Evolutionary conservation across 2,888 invertebrate genomes (phyloP).

Genomic region (Arctia plantaginis): DNA sequence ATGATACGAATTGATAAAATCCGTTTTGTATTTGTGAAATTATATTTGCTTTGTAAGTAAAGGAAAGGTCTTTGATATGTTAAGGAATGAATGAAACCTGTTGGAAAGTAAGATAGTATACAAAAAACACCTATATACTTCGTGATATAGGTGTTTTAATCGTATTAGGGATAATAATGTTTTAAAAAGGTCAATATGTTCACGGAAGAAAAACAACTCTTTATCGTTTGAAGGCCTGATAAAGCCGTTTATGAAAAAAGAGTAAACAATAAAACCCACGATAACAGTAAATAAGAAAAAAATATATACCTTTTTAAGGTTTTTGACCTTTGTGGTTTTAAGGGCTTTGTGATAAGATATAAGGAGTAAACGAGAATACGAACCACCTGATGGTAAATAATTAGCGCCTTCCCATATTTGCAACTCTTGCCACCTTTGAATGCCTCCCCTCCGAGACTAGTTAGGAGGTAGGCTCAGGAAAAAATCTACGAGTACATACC

Average conservation of each 20-base stretch:
- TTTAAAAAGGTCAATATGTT: neutral
- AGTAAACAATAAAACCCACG: too few species aligned
- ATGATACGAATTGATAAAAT: constrained; percentile 56
- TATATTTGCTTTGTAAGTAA: constrained; percentile 32
- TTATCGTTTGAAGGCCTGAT: neutral
- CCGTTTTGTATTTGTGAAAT: constrained; percentile 55
- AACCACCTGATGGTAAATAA: too few species aligned
- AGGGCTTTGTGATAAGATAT: too few species aligned
- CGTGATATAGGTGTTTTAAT: neutral
- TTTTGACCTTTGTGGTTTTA: too few species aligned
- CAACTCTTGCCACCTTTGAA: too few species aligned
- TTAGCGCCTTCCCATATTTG: too few species aligned
- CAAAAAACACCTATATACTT: neutral
- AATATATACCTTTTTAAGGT: too few species aligned
- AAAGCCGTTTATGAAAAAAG: neutral
- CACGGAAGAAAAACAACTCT: neutral
- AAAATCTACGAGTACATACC: neutral
- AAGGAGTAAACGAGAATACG: too few species aligned
- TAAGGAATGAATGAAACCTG: neutral
- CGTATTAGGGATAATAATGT: neutral
- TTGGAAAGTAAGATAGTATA: neutral
- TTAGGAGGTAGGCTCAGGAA: neutral
- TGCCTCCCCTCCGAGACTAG: too few species aligned
- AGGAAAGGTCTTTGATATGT: neutral
- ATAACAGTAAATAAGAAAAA: too few species aligned